A percentile compares a stretch with the other conserved stretches of the same genome.
Evolutionary conservation across 2,888 invertebrate genomes (phyloP).

Genomic region (Podotricha telesiphe): DNA sequence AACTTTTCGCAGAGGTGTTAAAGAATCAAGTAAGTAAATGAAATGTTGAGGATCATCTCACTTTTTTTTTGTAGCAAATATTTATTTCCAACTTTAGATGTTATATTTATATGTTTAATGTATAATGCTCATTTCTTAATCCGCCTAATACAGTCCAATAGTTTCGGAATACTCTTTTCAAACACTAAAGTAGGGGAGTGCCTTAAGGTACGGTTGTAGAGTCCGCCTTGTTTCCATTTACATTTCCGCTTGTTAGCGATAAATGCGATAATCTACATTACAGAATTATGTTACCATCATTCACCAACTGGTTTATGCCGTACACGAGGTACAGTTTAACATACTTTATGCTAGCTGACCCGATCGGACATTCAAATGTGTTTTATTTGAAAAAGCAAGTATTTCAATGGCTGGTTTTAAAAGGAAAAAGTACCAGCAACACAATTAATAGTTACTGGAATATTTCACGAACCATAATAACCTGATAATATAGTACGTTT

Average conservation of each 20-base stretch:
- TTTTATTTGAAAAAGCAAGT: conserved; percentile 42
- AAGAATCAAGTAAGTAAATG: conserved; percentile 91
- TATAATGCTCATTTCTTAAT: background rate
- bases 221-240: conserved; percentile 62
- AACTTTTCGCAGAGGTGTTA: conserved; percentile 94
- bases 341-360: conserved; percentile 67
- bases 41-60: conserved; percentile 8
- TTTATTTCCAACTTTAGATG: no score
- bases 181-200: conserved; percentile 50
- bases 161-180: background rate
- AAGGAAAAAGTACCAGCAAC: background rate
- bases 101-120: background rate
- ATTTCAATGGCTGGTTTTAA: background rate
- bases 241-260: conserved; percentile 73
- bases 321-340: conserved; percentile 64
- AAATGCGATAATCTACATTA: conserved; percentile 73
- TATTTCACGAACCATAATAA: background rate
- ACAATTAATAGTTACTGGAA: background rate
- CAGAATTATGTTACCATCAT: conserved; percentile 69
- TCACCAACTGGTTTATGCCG: conserved; percentile 59
- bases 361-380: conserved; percentile 50
- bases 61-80: no score
- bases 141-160: background rate
- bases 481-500: background rate
- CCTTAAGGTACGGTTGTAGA: conserved; percentile 57